A percentile compares a stretch with the other conserved stretches of the same genome.
These are phyloP conservation scores for Chirona hameri DNA, from an alignment of 2,888 invertebrate species.

Conservation along the genomic window DNA sequence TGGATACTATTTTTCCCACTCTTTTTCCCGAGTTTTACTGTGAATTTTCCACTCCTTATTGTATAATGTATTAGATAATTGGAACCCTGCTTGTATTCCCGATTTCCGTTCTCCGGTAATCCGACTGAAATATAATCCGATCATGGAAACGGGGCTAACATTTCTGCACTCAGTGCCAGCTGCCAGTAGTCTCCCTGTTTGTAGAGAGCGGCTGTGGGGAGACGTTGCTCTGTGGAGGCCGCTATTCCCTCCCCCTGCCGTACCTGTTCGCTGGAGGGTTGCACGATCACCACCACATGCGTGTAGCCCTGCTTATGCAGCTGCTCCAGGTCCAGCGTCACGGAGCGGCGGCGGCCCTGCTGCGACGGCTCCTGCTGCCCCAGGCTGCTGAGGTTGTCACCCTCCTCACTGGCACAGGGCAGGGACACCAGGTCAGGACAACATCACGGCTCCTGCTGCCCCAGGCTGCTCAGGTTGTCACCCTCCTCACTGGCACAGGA, in stretches of 20 bases:
- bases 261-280: slow-evolving; percentile 42
- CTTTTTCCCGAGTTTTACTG: no score
- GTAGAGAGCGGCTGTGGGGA: no score
- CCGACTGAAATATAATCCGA: no score
- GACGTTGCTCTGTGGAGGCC: no score
- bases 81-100: no score
- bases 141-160: no score
- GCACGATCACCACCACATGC: slow-evolving; percentile 66
- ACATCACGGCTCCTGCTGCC: background rate
- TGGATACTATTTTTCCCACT: no score
- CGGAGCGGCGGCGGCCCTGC: slow-evolving; percentile 49
- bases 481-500: background rate
- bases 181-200: no score
- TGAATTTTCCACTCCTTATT: no score
- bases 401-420: slow-evolving; percentile 50
- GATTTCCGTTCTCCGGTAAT: no score
- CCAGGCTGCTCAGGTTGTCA: background rate
- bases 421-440: background rate
- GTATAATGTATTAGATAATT: no score
- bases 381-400: slow-evolving; percentile 57
- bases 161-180: no score
- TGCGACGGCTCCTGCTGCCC: slow-evolving; percentile 53
- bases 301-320: slow-evolving; percentile 60
- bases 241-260: background rate
- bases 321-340: slow-evolving; percentile 59